Conservation (phyloP, 2,113 vertebrate genomes). For the Ictidomys tridecemlineatus region DNA sequence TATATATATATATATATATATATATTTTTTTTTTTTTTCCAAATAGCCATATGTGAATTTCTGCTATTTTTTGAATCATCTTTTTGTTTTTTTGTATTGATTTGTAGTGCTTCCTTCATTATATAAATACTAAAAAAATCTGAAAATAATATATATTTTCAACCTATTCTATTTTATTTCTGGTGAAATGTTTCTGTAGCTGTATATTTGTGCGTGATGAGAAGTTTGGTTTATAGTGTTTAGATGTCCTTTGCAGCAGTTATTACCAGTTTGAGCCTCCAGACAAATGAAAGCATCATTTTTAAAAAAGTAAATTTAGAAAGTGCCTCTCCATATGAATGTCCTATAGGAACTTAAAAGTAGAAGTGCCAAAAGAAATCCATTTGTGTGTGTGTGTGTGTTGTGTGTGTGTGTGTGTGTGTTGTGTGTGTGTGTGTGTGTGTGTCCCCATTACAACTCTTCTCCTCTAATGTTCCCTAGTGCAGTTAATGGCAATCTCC, state of each 20-base stretch:
- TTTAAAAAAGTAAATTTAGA: conserved; percentile 29
- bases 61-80: conserved; percentile 29
- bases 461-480: not conserved
- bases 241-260: not conserved
- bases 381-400: not conserved
- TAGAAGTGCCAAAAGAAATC: not conserved
- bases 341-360: not conserved
- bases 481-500: not conserved
- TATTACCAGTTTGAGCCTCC: conserved; percentile 39
- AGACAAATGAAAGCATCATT: conserved; percentile 32
- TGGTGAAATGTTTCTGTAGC: conserved; percentile 18
- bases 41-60: not conserved
- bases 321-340: conserved; percentile 30
- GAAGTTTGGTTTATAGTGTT: not conserved
- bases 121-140: not conserved
- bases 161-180: not conserved
- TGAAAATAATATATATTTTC: not conserved
- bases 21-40: not conserved
- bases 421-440: too few relatives aligned
- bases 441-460: not conserved
- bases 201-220: not conserved
- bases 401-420: not conserved
- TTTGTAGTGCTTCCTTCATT: not conserved
- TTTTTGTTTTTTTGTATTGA: not conserved
- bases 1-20: not conserved